Evolutionary conservation across 2,113 vertebrate species (phyloP).

Genomic region (Pipra filicauda): DNA sequence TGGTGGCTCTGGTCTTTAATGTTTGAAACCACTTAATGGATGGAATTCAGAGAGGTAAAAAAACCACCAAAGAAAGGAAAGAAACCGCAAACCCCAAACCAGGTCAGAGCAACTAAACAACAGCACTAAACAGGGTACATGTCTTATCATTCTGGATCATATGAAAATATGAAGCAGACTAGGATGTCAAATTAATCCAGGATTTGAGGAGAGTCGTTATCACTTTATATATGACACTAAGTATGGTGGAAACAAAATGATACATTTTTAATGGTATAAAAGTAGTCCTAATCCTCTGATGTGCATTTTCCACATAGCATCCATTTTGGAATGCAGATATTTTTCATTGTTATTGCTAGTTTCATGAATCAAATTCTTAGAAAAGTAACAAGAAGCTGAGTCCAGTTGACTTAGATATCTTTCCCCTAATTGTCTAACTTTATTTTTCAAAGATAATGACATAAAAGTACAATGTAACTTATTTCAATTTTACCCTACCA

Average conservation of each 20-base stretch:
- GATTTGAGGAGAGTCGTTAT: background rate
- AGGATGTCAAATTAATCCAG: background rate
- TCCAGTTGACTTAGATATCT: background rate
- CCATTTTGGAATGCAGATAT: background rate
- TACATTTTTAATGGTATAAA: background rate
- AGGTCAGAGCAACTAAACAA: background rate
- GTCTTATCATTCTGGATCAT: background rate
- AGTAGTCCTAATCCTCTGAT: background rate
- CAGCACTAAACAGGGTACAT: background rate
- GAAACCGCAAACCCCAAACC: background rate
- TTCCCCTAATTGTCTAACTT: background rate
- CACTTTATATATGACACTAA: background rate
- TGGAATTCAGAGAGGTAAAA: background rate
- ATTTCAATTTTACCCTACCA: background rate
- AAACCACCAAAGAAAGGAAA: background rate
- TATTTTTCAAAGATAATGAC: background rate
- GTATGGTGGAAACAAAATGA: background rate
- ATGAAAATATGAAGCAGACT: background rate
- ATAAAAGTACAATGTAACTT: background rate
- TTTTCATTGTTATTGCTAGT: background rate
- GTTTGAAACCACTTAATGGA: background rate
- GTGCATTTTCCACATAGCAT: background rate
- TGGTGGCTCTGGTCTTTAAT: background rate
- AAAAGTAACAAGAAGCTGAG: background rate
- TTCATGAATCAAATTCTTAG: background rate